A percentile compares a stretch with the other conserved stretches of the same genome.
Conservation (phyloP, 1,140 invertebrate species). For the Neodiprion fabricii region DNA sequence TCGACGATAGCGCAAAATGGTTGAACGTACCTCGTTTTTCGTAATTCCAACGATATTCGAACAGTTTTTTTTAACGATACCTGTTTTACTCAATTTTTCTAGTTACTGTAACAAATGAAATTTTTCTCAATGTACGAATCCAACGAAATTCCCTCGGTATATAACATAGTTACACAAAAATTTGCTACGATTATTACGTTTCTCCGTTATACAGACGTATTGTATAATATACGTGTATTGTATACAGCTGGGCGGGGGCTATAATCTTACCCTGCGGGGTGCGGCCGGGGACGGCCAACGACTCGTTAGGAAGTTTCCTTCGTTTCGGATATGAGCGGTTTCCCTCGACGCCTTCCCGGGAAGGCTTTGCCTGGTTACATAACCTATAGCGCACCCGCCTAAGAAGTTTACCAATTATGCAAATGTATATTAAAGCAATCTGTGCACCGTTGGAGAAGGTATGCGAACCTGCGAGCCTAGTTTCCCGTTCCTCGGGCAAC, state of each 20-base stretch:
- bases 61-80: too few species aligned
- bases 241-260: too few species aligned
- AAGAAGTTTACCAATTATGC: conserved; percentile 15
- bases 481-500: neutral
- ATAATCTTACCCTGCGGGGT: too few species aligned
- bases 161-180: neutral
- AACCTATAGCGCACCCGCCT: neutral
- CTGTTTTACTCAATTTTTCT: too few species aligned
- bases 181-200: neutral
- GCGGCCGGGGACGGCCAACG: neutral
- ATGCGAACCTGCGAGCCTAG: neutral
- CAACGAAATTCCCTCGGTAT: neutral
- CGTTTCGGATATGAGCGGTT: neutral
- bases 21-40: too few species aligned
- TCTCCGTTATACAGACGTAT: neutral
- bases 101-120: too few species aligned
- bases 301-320: conserved; percentile 12
- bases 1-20: too few species aligned
- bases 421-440: conserved; percentile 11
- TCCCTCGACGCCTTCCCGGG: neutral
- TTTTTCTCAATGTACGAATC: too few species aligned
- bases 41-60: too few species aligned
- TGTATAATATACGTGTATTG: neutral
- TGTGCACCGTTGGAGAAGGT: neutral
- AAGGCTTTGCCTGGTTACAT: neutral